Percentiles rank a stretch among this genome's conserved stretches.
Evolutionary conservation across 2,797 vertebrate genomes (phyloP).

Genomic region (Poecile montanus): DNA sequence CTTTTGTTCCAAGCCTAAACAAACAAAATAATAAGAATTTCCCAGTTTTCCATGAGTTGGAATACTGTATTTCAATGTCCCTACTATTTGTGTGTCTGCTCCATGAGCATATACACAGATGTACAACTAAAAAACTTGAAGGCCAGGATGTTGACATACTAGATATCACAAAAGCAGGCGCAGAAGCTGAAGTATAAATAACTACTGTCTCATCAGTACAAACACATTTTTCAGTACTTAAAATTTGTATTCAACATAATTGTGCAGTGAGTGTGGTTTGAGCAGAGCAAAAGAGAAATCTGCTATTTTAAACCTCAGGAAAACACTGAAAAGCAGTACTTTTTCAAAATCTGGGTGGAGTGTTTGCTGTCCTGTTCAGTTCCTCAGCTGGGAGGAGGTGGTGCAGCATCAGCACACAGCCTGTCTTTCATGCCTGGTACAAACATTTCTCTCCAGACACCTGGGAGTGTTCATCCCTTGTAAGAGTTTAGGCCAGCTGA

Average conservation of each 20-base stretch:
- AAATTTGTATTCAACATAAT: rapidly evolving
- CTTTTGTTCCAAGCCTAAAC: background rate
- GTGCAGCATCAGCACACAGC: background rate
- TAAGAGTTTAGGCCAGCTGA: background rate
- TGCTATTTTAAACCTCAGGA: background rate
- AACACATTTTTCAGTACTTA: background rate
- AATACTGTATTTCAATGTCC: background rate
- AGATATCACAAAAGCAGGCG: background rate
- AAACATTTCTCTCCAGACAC: background rate
- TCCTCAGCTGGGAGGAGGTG: background rate
- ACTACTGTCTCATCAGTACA: background rate
- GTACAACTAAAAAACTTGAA: background rate
- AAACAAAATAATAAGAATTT: background rate
- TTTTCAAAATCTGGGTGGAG: background rate
- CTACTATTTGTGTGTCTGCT: background rate
- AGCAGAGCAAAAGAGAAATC: background rate
- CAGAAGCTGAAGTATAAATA: background rate
- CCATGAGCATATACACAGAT: background rate
- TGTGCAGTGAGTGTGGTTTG: background rate
- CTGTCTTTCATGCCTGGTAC: background rate
- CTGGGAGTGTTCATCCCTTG: rapidly evolving
- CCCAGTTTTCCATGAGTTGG: background rate
- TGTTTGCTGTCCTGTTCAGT: background rate
- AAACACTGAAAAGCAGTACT: background rate
- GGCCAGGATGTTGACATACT: background rate